These are phyloP conservation scores for Oncopeltus fasciatus DNA, from an alignment of 1,140 invertebrate genomes.

Conservation along the genomic window DNA sequence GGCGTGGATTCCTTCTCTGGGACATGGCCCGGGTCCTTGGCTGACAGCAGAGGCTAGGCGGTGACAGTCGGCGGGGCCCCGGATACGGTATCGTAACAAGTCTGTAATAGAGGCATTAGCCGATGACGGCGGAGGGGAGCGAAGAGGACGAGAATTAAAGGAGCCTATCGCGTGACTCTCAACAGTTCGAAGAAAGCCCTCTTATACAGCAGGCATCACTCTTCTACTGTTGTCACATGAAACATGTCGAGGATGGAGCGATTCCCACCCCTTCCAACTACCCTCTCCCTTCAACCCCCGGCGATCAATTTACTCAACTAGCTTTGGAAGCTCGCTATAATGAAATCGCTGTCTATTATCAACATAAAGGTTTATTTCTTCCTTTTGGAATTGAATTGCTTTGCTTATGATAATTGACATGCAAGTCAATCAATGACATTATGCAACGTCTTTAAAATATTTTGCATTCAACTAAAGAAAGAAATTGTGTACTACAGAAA, in stretches of 20 bases:
- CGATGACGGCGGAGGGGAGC: background rate
- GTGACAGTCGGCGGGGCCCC: background rate
- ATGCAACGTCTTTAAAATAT: too few relatives aligned
- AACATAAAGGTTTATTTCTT: background rate
- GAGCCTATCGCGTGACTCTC: background rate
- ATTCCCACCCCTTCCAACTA: background rate
- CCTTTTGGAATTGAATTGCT: too few relatives aligned
- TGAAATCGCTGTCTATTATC: background rate
- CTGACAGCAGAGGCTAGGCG: background rate
- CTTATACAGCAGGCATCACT: constrained; percentile 6
- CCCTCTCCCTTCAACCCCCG: background rate
- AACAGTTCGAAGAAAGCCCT: constrained; percentile 6
- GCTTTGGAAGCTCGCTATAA: background rate
- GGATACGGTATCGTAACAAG: background rate
- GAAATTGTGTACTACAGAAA: too few relatives aligned
- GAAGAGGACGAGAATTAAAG: background rate
- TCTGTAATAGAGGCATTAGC: constrained; percentile 7
- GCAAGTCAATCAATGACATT: too few relatives aligned
- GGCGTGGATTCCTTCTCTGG: too few relatives aligned
- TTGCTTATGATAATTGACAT: too few relatives aligned
- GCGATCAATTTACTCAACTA: constrained; percentile 5
- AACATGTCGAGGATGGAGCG: background rate
- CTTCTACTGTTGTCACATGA: constrained; percentile 7
- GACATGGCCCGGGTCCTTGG: too few relatives aligned
- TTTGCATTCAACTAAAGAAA: too few relatives aligned